A percentile compares a stretch with the other conserved stretches of the same genome.
These are phyloP conservation scores for Arion vulgaris DNA, from an alignment of 1,140 invertebrate species.

Conservation along the genomic window DNA sequence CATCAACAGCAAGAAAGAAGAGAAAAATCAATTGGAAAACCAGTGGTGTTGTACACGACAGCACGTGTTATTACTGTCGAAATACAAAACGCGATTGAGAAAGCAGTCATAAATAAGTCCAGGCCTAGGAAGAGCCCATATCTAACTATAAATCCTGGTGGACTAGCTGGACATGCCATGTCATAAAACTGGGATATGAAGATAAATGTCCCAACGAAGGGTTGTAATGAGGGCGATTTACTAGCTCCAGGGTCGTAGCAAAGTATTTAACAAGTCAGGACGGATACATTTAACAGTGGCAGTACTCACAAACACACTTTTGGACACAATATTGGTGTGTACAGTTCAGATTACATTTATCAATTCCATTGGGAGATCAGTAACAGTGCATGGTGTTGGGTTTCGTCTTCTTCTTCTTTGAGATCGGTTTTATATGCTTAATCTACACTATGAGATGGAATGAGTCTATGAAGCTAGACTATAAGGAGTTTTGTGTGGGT, in stretches of 20 bases:
- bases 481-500: too few species aligned
- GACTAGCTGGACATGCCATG: not conserved
- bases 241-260: not conserved
- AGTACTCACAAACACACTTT: too few species aligned
- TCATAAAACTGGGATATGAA: not conserved
- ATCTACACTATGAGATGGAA: too few species aligned
- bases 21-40: not conserved
- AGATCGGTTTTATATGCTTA: too few species aligned
- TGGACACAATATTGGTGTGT: too few species aligned
- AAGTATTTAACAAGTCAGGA: not conserved
- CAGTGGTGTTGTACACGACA: not conserved
- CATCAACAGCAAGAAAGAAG: not conserved
- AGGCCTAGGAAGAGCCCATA: too few species aligned
- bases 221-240: constrained; percentile 23
- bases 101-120: not conserved
- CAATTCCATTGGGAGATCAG: too few species aligned
- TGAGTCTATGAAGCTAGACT: too few species aligned
- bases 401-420: too few species aligned
- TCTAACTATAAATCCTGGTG: constrained; percentile 7
- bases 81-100: not conserved
- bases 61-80: not conserved
- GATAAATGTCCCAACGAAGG: not conserved
- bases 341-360: too few species aligned
- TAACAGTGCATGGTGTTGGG: too few species aligned
- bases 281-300: too few species aligned